Evolutionary conservation across 2,888 invertebrate species (phyloP).

Genomic region (Lasioglossum marginatum): DNA sequence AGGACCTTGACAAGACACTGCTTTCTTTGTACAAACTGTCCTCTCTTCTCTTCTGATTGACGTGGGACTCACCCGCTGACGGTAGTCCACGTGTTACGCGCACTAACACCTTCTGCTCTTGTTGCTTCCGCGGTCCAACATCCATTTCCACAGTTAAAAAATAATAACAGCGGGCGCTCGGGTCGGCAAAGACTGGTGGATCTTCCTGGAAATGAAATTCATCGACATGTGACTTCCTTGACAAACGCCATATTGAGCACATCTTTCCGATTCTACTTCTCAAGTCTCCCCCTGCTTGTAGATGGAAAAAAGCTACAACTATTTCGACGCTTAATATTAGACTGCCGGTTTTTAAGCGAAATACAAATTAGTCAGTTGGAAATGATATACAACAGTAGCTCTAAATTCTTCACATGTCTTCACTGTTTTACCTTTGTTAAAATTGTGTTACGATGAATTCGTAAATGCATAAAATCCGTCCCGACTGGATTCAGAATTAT

Average conservation of each 20-base stretch:
- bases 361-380: no score
- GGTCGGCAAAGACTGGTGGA: not conserved
- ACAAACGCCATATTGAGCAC: conserved; percentile 8
- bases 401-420: no score
- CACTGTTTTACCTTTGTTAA: no score
- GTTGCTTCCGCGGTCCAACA: conserved; percentile 23
- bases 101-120: conserved; percentile 50
- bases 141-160: conserved; percentile 10
- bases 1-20: conserved; percentile 43
- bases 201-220: conserved; percentile 32
- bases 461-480: no score
- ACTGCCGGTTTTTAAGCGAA: no score
- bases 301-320: not conserved
- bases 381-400: no score
- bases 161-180: conserved; percentile 24
- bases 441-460: no score
- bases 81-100: conserved; percentile 40
- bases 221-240: conserved; percentile 2
- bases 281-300: not conserved
- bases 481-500: no score
- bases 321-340: no score
- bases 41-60: conserved; percentile 74
- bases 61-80: conserved; percentile 70
- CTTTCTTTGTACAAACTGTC: conserved; percentile 70
- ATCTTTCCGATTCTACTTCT: not conserved